phyloP scores from a whole-genome alignment of 2,888 invertebrate genomes.

The Dyspetes luteomarginatus region DNA sequence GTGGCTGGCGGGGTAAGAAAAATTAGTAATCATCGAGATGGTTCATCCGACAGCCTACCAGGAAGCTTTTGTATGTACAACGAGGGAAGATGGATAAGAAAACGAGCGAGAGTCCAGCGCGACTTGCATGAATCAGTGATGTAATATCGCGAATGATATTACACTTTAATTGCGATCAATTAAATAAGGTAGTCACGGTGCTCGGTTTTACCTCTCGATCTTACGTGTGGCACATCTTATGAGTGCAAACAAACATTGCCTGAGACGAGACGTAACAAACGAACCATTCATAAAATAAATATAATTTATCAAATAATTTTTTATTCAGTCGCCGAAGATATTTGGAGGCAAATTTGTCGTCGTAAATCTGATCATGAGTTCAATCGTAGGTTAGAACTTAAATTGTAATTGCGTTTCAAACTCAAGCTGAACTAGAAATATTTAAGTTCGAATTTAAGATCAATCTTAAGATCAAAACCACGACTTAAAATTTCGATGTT shows the following conservation, averaged over 20 bases:
- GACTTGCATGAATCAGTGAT: conserved; percentile 58
- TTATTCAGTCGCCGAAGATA: too few relatives aligned
- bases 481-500: too few relatives aligned
- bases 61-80: conserved; percentile 28
- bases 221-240: not conserved
- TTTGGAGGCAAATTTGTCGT: too few relatives aligned
- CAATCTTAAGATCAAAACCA: too few relatives aligned
- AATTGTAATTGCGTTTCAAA: too few relatives aligned
- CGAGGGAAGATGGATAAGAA: conserved; percentile 8
- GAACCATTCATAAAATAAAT: not conserved
- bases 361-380: too few relatives aligned
- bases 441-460: too few relatives aligned
- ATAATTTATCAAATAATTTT: not conserved
- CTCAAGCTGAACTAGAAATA: too few relatives aligned
- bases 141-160: conserved; percentile 62
- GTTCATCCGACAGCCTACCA: conserved; percentile 31
- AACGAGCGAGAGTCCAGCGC: conserved; percentile 14
- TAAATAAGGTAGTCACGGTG: conserved; percentile 60
- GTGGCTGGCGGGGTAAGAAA: conserved; percentile 40
- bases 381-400: too few relatives aligned
- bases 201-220: conserved; percentile 32
- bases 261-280: not conserved
- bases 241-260: not conserved
- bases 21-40: conserved; percentile 54
- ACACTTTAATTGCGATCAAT: conserved; percentile 65